These are phyloP conservation scores for Ctenomys sociabilis DNA, from an alignment of 2,113 vertebrate species.

Conservation along the genomic window DNA sequence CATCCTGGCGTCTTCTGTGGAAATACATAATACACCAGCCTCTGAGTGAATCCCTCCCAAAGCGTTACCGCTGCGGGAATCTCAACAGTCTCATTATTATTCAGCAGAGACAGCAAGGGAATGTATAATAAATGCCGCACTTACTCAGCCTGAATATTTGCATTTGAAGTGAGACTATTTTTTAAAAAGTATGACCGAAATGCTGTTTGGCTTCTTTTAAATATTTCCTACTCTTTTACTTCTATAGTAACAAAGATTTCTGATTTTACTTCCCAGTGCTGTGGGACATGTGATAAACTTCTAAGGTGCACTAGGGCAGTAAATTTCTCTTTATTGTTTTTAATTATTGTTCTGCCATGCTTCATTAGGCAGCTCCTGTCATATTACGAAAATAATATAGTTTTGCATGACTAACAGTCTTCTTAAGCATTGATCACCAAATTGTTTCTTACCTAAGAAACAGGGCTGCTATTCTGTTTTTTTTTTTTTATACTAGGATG, in stretches of 20 bases:
- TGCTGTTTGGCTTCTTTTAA: slow-evolving; percentile 53
- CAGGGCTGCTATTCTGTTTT: neutral
- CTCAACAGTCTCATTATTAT: slow-evolving; percentile 16
- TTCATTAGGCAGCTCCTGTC: slow-evolving; percentile 52
- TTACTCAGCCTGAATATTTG: slow-evolving; percentile 31
- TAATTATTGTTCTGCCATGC: slow-evolving; percentile 66
- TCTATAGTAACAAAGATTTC: slow-evolving; percentile 18
- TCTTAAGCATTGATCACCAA: slow-evolving; percentile 42
- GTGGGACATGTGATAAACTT: slow-evolving; percentile 36
- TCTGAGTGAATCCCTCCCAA: slow-evolving; percentile 9
- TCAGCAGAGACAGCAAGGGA: slow-evolving; percentile 10
- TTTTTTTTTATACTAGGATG: neutral
- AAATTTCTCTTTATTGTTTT: slow-evolving; percentile 44
- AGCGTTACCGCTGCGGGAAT: neutral
- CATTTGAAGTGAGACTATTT: slow-evolving; percentile 12
- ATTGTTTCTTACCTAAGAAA: slow-evolving; percentile 32
- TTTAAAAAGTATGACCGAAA: slow-evolving; percentile 49
- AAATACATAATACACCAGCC: neutral
- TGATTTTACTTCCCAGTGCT: slow-evolving; percentile 17
- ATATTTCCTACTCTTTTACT: slow-evolving; percentile 41
- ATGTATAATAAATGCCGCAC: slow-evolving; percentile 8
- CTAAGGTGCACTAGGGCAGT: neutral
- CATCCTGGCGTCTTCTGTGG: neutral
- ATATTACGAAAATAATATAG: slow-evolving; percentile 51
- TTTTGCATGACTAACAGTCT: slow-evolving; percentile 49